Evolutionary conservation across 1,140 invertebrate species (phyloP).

Genomic region (Lepidotrigona ventralis): DNA sequence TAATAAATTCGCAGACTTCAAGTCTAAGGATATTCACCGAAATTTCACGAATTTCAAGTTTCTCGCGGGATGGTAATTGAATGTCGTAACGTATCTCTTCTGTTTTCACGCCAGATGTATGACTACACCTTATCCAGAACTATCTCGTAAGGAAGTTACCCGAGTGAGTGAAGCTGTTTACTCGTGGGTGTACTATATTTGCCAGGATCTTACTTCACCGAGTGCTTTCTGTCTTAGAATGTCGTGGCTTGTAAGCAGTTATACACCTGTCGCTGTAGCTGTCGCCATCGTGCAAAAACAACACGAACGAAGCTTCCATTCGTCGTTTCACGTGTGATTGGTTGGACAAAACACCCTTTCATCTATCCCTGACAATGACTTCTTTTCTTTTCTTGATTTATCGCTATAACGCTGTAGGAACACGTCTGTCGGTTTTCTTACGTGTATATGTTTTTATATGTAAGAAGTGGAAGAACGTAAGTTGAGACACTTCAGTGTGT

Average conservation of each 20-base stretch:
- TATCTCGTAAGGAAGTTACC: background rate
- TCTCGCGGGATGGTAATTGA: background rate
- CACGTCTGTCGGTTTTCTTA: background rate
- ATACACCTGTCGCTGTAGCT: background rate
- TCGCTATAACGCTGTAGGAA: background rate
- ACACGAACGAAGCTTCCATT: background rate
- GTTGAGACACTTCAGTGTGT: background rate
- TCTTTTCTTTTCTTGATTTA: background rate
- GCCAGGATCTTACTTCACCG: background rate
- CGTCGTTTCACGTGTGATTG: background rate
- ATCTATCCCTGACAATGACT: no score
- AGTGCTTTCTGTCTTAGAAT: background rate
- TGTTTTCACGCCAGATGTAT: background rate
- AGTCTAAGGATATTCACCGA: background rate
- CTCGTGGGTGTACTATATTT: conserved; percentile 5
- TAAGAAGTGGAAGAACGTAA: background rate
- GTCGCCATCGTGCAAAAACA: background rate
- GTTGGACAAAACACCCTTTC: background rate
- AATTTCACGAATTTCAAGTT: background rate
- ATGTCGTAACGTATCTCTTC: background rate
- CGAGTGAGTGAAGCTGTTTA: background rate
- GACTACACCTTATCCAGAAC: background rate
- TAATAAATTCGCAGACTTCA: background rate
- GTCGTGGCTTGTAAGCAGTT: background rate
- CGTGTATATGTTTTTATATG: background rate